Base-by-base conservation (phyloP, 2,113 vertebrate species). In the Indri indri region DNA sequence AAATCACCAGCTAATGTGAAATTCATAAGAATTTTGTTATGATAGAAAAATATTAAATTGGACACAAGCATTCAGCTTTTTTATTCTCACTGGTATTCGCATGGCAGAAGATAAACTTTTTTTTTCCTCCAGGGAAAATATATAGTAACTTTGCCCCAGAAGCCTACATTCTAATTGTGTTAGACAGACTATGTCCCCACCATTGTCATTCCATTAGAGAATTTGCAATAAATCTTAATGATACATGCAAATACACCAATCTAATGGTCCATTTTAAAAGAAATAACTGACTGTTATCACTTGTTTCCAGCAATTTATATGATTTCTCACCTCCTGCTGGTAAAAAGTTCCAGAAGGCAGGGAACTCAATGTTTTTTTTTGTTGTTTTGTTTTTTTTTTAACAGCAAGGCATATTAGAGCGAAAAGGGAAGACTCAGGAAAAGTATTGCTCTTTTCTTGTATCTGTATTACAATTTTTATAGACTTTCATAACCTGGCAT, bases 141-240 rank as follows among this genome's bases (percentile, higher is more conserved):
- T 37, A 23, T 42, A 80, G 83, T 77, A 83, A 95, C 93, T 96
- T 90, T 91, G 68, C 40, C 85, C 73, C n/a, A 92, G 96, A 95
- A 95, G 42, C 40, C 63, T 96, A 83, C 47, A 95, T 91, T 94
- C 96, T 97, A 93, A 95, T 94, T 97, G 91, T 90, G 83, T 94
- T 92, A 93, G 79, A 87, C 92, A 85, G 94, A 88, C 47, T 95
- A 22, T 89, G 77, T 96, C 86, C 93, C 73, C 54, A 97, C 68
- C 68, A 92, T 80, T 98, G 96, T 97, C 96, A 97, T 97, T 97
- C 85, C 82, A 93, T 97, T 96, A 98, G 63, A 95, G 79, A 97
- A 91, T 96, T 97, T 96, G 84, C 91, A 96, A 92, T 97, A 97
- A 97, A 97, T 98, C 95, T 96, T 97, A 97, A 97, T 97, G 96